Evolutionary conservation across 2,113 vertebrate genomes (phyloP).

Genomic region (Aptenodytes forsteri): DNA sequence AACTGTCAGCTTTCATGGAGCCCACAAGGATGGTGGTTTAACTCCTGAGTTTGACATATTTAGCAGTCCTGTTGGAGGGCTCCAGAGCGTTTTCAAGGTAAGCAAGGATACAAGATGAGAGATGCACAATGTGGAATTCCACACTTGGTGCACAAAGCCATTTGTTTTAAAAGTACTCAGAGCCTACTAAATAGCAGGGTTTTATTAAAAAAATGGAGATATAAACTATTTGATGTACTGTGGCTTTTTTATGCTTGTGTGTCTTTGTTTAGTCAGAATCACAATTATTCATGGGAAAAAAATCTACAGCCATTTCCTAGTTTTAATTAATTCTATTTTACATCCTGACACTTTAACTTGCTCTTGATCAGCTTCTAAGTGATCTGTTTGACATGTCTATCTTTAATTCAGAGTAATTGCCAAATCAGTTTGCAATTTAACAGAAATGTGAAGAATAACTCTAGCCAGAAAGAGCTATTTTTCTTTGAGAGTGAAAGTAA

Average conservation of each 20-base stretch:
- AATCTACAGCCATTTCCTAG: neutral
- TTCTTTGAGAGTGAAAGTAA: slow-evolving; percentile 21
- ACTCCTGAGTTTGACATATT: neutral
- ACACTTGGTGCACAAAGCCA: neutral
- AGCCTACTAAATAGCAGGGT: neutral
- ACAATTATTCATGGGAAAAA: neutral
- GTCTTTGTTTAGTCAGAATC: neutral
- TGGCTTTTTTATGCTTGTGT: neutral
- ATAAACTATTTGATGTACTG: neutral
- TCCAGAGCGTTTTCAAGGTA: neutral
- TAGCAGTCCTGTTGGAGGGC: neutral
- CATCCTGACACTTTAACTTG: slow-evolving; percentile 38
- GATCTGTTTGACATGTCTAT: slow-evolving; percentile 53
- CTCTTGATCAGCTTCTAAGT: slow-evolving; percentile 59
- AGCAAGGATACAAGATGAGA: neutral
- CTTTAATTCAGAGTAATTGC: slow-evolving; percentile 50
- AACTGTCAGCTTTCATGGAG: neutral
- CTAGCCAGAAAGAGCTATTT: slow-evolving; percentile 24
- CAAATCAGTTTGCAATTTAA: slow-evolving; percentile 39
- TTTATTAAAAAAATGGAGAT: neutral
- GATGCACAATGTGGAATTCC: neutral
- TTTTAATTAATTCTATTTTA: slow-evolving; percentile 59
- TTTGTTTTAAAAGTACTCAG: neutral
- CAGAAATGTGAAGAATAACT: slow-evolving; percentile 32
- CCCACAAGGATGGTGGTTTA: neutral